Evolutionary conservation across 2,797 vertebrate genomes (phyloP).

Genomic region (Neosilurus mollespiculum): DNA sequence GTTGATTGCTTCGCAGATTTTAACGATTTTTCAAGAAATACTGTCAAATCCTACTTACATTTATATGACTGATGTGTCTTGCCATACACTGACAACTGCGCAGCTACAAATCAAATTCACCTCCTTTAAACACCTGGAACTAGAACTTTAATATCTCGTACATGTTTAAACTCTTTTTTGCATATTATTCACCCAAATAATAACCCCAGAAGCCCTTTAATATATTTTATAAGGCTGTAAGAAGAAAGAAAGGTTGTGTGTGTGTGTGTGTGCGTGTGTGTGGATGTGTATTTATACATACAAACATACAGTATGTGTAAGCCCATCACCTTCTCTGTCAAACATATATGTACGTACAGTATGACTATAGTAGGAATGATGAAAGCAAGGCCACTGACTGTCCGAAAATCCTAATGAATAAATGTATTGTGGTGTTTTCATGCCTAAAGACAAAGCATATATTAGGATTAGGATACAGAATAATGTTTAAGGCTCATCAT

Average conservation of each 20-base stretch:
- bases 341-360: not conserved
- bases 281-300: slow-evolving; percentile 6
- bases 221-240: slow-evolving; percentile 29
- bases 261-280: slow-evolving; percentile 18
- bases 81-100: not conserved
- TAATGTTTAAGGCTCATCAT: not conserved
- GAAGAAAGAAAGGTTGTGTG: slow-evolving; percentile 19
- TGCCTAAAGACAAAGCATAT: not conserved
- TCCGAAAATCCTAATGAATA: slow-evolving; percentile 8
- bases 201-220: slow-evolving; percentile 25
- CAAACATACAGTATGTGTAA: not conserved
- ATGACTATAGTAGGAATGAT: not conserved
- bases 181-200: slow-evolving; percentile 20
- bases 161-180: slow-evolving; percentile 1
- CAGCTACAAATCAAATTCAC: not conserved
- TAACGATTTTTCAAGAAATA: not conserved
- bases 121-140: slow-evolving; percentile 19
- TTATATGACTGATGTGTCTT: not conserved
- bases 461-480: not conserved
- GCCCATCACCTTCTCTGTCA: not conserved
- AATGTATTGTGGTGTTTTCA: slow-evolving; percentile 21
- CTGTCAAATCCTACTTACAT: not conserved
- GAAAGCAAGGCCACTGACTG: slow-evolving; percentile 27
- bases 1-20: not conserved
- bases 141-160: slow-evolving; percentile 12